phyloP scores from a whole-genome alignment of 2,888 invertebrate species.

The Drosophila paracracens region DNA sequence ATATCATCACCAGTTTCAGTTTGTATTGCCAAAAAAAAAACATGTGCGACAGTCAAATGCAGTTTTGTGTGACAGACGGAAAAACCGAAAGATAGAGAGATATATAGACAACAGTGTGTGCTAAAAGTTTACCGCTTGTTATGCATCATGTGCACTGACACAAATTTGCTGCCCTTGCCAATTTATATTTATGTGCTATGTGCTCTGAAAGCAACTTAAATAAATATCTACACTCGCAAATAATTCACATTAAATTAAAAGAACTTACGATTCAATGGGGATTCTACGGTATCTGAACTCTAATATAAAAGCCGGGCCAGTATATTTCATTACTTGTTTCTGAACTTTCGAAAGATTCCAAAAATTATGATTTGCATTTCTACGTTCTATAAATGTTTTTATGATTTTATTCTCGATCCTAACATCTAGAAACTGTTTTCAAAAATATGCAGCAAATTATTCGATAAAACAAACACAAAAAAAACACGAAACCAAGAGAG shows the following conservation, averaged over 20 bases:
- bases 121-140: conserved; percentile 18
- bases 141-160: conserved; percentile 27
- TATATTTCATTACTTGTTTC: background rate
- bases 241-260: background rate
- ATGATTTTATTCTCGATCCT: background rate
- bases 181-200: background rate
- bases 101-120: conserved; percentile 17
- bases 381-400: background rate
- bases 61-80: conserved; percentile 44
- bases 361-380: background rate
- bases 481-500: background rate
- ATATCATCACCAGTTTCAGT: conserved; percentile 38
- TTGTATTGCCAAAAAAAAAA: conserved; percentile 35
- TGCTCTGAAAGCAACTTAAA: background rate
- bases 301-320: background rate
- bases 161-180: conserved; percentile 49
- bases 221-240: background rate
- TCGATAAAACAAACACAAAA: too few species aligned
- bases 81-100: background rate
- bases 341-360: background rate
- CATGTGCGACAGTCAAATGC: conserved; percentile 35
- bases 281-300: background rate
- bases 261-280: background rate
- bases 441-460: background rate
- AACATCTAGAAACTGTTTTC: background rate